phyloP scores from a whole-genome alignment of 37 sponge, comb jelly and placozoan species.

The Ianthella basta region DNA sequence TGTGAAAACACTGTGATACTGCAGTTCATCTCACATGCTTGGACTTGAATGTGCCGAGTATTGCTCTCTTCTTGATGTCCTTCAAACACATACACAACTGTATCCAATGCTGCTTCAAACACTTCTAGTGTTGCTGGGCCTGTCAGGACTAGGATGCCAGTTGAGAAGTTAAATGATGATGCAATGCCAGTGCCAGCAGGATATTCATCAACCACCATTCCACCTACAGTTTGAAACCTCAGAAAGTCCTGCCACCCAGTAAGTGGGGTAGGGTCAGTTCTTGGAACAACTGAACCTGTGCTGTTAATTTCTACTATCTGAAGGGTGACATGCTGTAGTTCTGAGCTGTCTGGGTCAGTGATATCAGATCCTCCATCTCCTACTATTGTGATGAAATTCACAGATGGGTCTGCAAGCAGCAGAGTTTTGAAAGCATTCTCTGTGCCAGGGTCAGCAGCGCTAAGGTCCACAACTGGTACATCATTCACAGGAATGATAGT shows the following conservation, averaged over 20 bases:
- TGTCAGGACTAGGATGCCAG: constrained; percentile 35
- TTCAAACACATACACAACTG: constrained; percentile 50
- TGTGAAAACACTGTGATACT: background rate
- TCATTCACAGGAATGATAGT: constrained; percentile 59
- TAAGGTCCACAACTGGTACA: constrained; percentile 58
- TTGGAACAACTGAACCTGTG: constrained; percentile 19
- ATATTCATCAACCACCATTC: background rate
- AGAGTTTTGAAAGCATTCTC: constrained; percentile 29
- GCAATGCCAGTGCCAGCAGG: background rate
- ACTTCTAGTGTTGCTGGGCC: constrained; percentile 50
- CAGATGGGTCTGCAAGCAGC: background rate
- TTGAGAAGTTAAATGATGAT: background rate
- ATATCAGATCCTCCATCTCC: constrained; percentile 40
- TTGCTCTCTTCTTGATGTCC: constrained; percentile 18
- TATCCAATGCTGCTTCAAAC: constrained; percentile 57
- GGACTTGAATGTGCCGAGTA: constrained; percentile 10
- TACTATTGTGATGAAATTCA: constrained; percentile 1
- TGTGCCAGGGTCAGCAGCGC: constrained; percentile 34
- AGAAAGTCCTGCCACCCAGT: constrained; percentile 1
- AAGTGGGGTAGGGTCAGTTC: constrained; percentile 39
- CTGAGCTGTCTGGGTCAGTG: constrained; percentile 54
- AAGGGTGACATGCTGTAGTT: constrained; percentile 32
- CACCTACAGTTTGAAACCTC: background rate
- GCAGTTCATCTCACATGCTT: constrained; percentile 9
- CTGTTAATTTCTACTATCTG: constrained; percentile 41